Conservation (phyloP, 2,113 vertebrate genomes). For the Urocynchramus pylzowi region DNA sequence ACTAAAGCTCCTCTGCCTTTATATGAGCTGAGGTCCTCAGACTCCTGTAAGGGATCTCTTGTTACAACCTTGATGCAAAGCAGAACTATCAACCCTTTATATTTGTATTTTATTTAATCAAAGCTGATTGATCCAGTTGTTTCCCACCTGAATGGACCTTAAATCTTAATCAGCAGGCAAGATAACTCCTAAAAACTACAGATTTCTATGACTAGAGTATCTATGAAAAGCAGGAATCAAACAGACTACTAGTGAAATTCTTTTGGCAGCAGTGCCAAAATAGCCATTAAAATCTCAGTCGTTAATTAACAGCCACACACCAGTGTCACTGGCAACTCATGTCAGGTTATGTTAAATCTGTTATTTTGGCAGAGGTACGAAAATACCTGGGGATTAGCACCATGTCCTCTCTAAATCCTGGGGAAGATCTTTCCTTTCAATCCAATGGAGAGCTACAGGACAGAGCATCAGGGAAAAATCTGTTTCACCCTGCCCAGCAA, state of each 20-base stretch:
- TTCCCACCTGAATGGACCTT: not conserved
- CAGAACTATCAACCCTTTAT: not conserved
- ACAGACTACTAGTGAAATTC: not conserved
- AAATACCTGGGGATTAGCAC: not conserved
- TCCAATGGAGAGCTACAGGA: not conserved
- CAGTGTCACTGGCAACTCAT: not conserved
- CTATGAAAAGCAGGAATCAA: not conserved
- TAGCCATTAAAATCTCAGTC: not conserved
- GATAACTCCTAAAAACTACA: not conserved
- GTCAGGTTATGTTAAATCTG: not conserved
- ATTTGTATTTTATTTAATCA: not conserved
- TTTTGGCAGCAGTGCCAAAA: not conserved
- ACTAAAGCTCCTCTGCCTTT: not conserved
- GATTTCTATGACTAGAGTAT: fast-evolving
- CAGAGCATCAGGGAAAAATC: not conserved
- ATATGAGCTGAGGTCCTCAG: not conserved
- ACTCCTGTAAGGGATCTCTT: not conserved
- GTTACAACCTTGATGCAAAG: not conserved
- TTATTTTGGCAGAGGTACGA: not conserved
- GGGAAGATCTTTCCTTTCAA: not conserved
- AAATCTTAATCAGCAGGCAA: not conserved
- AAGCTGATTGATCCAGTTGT: not conserved
- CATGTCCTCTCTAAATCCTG: not conserved
- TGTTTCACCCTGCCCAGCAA: not conserved
- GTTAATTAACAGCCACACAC: not conserved